phyloP scores from a whole-genome alignment of 1,140 invertebrate species.

The Hycleus cichorii region DNA sequence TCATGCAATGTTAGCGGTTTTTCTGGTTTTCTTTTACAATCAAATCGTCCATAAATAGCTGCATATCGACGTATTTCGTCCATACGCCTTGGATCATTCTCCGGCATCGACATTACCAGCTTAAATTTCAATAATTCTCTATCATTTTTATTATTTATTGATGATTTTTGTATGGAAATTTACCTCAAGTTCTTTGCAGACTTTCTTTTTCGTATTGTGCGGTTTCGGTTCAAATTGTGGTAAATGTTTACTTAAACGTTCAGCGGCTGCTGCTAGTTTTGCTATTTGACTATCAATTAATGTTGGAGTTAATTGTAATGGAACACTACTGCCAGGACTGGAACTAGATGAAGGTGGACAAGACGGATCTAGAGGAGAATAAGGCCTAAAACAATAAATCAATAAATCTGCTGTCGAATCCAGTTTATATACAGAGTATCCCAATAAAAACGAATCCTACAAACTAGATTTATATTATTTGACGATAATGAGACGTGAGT shows the following conservation, averaged over 20 bases:
- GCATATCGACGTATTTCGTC: conserved; percentile 93
- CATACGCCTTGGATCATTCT: conserved; percentile 80
- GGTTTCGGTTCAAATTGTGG: conserved; percentile 82
- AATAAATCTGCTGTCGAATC: background rate
- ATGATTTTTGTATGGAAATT: conserved; percentile 13
- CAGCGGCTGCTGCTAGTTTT: conserved; percentile 73
- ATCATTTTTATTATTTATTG: background rate
- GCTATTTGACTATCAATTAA: conserved; percentile 77
- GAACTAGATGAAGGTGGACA: conserved; percentile 48
- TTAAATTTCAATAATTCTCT: conserved; percentile 32
- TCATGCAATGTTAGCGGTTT: conserved; percentile 95
- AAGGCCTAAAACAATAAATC: conserved; percentile 39
- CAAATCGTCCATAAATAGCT: conserved; percentile 93
- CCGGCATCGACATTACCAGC: conserved; percentile 82
- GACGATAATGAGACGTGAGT: no score
- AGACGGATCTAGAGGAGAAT: conserved; percentile 46
- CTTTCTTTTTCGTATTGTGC: conserved; percentile 85
- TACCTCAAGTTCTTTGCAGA: conserved; percentile 86
- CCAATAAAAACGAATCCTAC: no score
- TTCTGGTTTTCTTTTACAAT: conserved; percentile 92
- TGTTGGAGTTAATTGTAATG: conserved; percentile 65
- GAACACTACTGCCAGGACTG: conserved; percentile 49
- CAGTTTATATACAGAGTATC: no score
- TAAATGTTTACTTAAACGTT: conserved; percentile 72
- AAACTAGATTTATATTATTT: no score